Conservation (phyloP, 2,797 vertebrate genomes). For the Babyrousa celebensis region DNA sequence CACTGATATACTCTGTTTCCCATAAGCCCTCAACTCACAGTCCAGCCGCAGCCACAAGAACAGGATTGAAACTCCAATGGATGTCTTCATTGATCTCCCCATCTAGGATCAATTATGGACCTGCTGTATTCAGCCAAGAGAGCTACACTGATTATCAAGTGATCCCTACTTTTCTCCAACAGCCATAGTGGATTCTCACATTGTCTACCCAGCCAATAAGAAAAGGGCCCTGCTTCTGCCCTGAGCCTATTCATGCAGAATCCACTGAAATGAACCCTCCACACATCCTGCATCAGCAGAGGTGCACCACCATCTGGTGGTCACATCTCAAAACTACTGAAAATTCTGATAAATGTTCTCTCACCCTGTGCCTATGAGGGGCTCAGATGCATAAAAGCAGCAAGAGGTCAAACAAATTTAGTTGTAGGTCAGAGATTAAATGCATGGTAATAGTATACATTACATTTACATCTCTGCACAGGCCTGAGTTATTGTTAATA, state of each 20-base stretch:
- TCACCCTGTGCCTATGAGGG: not conserved
- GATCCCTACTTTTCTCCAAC: not conserved
- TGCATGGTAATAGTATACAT: not conserved
- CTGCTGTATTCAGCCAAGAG: not conserved
- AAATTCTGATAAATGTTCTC: not conserved
- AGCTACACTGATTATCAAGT: not conserved
- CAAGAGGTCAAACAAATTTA: not conserved
- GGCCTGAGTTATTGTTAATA: not conserved
- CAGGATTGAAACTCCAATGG: not conserved
- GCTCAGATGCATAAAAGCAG: not conserved
- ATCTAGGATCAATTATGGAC: not conserved
- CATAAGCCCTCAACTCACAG: conserved; percentile 62
- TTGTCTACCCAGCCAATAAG: conserved; percentile 31
- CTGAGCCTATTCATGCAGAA: not conserved
- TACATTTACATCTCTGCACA: not conserved
- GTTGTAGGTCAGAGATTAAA: not conserved
- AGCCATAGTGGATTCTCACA: not conserved
- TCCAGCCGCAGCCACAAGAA: conserved; percentile 35
- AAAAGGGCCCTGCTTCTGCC: not conserved
- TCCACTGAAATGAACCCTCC: not conserved
- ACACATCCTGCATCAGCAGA: not conserved
- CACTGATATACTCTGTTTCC: not conserved
- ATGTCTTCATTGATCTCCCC: conserved; percentile 31
- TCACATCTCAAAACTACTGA: not conserved
- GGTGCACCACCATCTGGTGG: conserved; percentile 54